Base-by-base conservation (phyloP, 2,113 vertebrate genomes). In the Actinemys pallida region DNA sequence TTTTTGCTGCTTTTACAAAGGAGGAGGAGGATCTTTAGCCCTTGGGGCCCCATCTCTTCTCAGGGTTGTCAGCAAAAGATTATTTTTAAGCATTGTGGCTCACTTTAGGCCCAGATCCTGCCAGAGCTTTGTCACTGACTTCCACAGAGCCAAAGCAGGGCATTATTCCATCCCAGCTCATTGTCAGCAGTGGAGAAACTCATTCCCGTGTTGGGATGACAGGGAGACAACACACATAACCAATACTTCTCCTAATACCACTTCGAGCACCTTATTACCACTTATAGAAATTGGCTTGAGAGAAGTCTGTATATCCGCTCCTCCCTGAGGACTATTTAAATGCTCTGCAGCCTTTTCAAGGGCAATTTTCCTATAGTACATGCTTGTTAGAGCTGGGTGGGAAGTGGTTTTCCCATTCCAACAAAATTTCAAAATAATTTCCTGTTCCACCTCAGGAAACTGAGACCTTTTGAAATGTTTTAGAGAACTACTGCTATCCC, bases 281-380 rank as follows among this genome's bases (percentile, higher is more conserved):
- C 93, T 88, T 90, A 47, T 52, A 96, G 14, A 76, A 95, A 83
- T 93, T 93, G 72, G 5, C 57, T 27, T 29, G 57, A 59, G 25
- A 59, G 25, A 27, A 59, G 25, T 59, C 27, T 59, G 57, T 29
- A 59, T 29, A 59, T 59, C 27, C 12, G 4, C 27, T 59, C 10
- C 27, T 59, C 57, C 57, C 27, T 54, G 53, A 54, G 20, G 53
- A 22, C 20, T 22, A 22, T 24, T 19, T 54, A 54, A 54, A 54
- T 9, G 53, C 3, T 54, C 22, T 54, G 22, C 53, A 54, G 53
- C 53, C 22, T 54, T 54, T 24, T 54, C 53, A 54, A 54, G 8
- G 53, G 19, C 53, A 54, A 54, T 54, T 54, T 22, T 54, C 53
- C 53, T 54, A 54, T 54, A 54, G 53, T 54, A 22, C 53, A 54